Base-by-base conservation (phyloP, 1,140 invertebrate species). In the Parasteatoda tepidariorum region DNA sequence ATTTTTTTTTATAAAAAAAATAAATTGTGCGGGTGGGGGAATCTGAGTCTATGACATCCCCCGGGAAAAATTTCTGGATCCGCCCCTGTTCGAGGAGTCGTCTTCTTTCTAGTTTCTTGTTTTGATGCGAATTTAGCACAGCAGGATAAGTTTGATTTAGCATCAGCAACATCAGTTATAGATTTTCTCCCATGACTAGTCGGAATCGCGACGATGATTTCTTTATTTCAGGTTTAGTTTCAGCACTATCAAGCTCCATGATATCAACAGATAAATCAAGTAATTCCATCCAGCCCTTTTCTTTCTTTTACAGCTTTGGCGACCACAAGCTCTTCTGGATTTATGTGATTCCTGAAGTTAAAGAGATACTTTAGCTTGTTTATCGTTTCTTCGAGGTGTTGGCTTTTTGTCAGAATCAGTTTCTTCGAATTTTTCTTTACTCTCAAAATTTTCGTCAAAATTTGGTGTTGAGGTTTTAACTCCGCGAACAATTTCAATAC, bases 341-440 rank as follows among this genome's bases (percentile, higher is more conserved):
- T 76, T 84, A 4, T 68, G 30, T 22, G n/a, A 38, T 13, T 38
- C 26, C 26, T 28, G 15, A 13, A 15, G 26, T 78, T 71, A 76
- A 5, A 48, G 9, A 26, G 62, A 11, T 24, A 71, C 1, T 48
- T 70, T 76, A 22, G 28, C 24, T 18, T 34, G 5, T 61, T 31
- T 67, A 31, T 34, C 30, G 24, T n/a, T 78, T 15, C 38, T 38
- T 28, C 54, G 59, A 31, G 54, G 18, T 59, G 79, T 84, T 9
- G 41, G 41, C 41, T 71, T 79, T 70, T 82, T 78, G 38, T 83
- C 76, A 4, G 78, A 75, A n/a, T 85, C 84, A n/a, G 84, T 82
- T 24, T 83, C 84, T 3, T 85, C 76, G 22, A 68, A 82, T 24
- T 85, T 78, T 26, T 85, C 84, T n/a, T 38, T 57, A 70, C 75